These are phyloP conservation scores for Cyrtodaria siliqua DNA, from an alignment of 2,888 invertebrate species.

Conservation along the genomic window DNA sequence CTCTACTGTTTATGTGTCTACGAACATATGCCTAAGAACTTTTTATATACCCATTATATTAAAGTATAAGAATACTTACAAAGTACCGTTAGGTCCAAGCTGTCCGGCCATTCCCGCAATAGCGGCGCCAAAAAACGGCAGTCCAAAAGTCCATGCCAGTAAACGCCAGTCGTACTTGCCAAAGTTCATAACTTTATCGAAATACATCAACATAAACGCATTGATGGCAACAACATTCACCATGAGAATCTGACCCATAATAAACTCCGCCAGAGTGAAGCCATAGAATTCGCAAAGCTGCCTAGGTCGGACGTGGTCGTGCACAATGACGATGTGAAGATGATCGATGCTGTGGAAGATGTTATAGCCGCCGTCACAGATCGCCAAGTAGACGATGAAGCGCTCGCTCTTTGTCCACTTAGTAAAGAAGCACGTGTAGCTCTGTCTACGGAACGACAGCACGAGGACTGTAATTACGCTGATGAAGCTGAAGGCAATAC, in stretches of 20 bases:
- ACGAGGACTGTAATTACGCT: conserved; percentile 26
- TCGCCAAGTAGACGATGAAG: conserved; percentile 28
- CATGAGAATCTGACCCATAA: conserved; percentile 37
- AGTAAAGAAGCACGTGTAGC: conserved; percentile 11
- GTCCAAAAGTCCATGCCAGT: conserved; percentile 31
- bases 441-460: conserved; percentile 24
- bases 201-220: conserved; percentile 36
- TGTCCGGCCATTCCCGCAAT: conserved; percentile 24
- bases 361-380: conserved; percentile 33
- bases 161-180: conserved; percentile 27
- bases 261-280: conserved; percentile 26
- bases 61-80: no score
- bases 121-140: conserved; percentile 13
- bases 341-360: conserved; percentile 33
- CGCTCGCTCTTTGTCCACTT: conserved; percentile 35
- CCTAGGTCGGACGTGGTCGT: conserved; percentile 32
- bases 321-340: conserved; percentile 21
- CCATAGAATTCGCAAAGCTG: conserved; percentile 33
- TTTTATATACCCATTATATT: no score
- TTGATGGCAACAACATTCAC: conserved; percentile 37
- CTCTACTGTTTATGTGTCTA: no score
- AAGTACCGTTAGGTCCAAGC: conserved; percentile 33
- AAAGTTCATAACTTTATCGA: conserved; percentile 18
- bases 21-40: no score
- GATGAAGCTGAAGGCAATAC: conserved; percentile 52